Conservation (phyloP, 2,888 invertebrate genomes). For the Lepidocyrtoides sp. region DNA sequence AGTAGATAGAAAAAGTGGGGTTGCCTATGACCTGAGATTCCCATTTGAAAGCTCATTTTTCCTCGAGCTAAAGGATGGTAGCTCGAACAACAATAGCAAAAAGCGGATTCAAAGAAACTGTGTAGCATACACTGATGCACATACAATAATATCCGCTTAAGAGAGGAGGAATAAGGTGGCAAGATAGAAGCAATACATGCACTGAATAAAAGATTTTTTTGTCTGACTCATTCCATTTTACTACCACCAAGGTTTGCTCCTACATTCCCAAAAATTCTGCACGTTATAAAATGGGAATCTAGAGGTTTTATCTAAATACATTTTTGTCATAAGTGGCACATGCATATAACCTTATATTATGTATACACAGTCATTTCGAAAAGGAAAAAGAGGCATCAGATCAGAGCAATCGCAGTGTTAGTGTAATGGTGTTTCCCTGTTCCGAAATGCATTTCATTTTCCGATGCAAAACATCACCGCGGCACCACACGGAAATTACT, state of each 20-base stretch:
- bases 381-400: not conserved
- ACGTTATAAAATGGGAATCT: not conserved
- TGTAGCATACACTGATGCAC: not conserved
- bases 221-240: conserved; percentile 66
- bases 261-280: no score
- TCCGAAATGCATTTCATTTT: conserved; percentile 66
- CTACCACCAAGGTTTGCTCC: not conserved
- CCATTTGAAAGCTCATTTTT: conserved; percentile 76
- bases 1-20: conserved; percentile 55
- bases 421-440: conserved; percentile 74
- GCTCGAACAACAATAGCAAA: conserved; percentile 35
- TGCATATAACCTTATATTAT: not conserved
- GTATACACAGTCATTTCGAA: not conserved
- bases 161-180: conserved; percentile 41
- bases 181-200: conserved; percentile 63
- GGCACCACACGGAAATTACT: conserved; percentile 71
- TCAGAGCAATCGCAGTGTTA: not conserved
- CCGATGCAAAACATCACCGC: conserved; percentile 62
- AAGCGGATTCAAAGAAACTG: not conserved
- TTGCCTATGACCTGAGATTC: conserved; percentile 58
- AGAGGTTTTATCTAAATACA: not conserved
- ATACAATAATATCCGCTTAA: conserved; percentile 49
- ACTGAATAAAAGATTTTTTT: conserved; percentile 72
- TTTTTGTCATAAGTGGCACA: not conserved
- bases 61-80: conserved; percentile 52